Percentiles rank a stretch among this genome's conserved stretches.
Conservation (phyloP, 2,113 vertebrate genomes). For the Mesocricetus auratus region DNA sequence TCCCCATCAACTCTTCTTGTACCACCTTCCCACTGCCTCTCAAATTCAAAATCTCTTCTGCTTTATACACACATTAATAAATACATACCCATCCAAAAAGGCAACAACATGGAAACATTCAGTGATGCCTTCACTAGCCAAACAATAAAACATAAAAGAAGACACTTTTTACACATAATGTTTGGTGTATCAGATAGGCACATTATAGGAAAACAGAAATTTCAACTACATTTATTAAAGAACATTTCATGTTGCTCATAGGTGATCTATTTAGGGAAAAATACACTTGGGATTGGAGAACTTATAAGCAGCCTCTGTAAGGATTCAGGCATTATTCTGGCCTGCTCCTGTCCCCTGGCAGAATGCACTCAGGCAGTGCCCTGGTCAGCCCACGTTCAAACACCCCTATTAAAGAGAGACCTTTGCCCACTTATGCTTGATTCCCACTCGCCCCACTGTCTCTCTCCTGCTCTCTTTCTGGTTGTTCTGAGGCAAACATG, state of each 20-base stretch:
- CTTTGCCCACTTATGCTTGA: no score
- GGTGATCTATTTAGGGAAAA: not conserved
- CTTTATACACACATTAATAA: not conserved
- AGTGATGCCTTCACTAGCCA: not conserved
- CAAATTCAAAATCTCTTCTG: not conserved
- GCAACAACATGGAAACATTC: not conserved
- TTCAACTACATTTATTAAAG: not conserved
- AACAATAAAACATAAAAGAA: not conserved
- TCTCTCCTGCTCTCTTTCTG: no score
- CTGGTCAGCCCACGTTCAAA: no score
- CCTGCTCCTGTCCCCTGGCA: no score
- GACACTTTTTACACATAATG: not conserved
- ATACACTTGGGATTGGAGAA: not conserved
- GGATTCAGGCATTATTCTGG: no score
- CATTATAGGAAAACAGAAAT: not conserved
- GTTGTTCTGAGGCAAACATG: no score
- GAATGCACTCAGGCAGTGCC: no score
- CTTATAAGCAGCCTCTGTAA: not conserved
- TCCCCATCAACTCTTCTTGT: not conserved
- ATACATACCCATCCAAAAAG: not conserved
- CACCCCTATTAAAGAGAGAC: no score
- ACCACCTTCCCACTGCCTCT: not conserved
- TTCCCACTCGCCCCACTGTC: no score
- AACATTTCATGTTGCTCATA: not conserved
- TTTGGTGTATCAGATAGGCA: not conserved